Base-by-base conservation (phyloP, 2,113 vertebrate species). In the Rhizomys pruinosus region DNA sequence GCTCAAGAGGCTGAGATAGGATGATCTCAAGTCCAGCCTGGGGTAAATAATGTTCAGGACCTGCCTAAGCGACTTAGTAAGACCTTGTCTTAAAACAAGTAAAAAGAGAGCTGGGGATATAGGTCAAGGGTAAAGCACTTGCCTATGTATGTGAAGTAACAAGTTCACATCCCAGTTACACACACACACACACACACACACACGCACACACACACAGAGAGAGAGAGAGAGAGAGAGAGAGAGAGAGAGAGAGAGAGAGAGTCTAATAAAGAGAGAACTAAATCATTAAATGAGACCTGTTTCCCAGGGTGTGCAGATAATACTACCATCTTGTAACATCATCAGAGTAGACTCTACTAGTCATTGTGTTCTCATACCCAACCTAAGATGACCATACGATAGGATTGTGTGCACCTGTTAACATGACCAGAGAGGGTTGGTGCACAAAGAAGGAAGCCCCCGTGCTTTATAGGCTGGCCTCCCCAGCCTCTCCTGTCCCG, bases 401-500 rank as follows among this genome's bases (percentile, higher is more conserved):
- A 84, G 22, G 55, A 57, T 2, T 8, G 2, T 5, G 44, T 63
- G 25, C 2, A 25, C 20, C 32, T 42, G 7, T 5, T 29, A 29
- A 10, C 2, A 17, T 20, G n/a, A 37, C 2, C 22, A 34, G 32
- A 59, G 3, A 11, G 23, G 12, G 1, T 23, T 12, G 42, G 22
- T 73, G 7, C 3, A 9, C 1, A 5, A 25, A 80, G 15, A 61
- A 25, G 12, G 23, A 2, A 47, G 16, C 22, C n/a, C 71, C 68
- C 17, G 3, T 15, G 13, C 13, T 0, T 5, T 13, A 29, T 20
- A 27, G 55, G 8, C 12, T 57, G 55, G 0, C 29, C 34, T 44
- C 57, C 73, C 11, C 0, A 0, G 1, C 15, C 42, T 66, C 57
- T 7, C 3, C 4, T 17, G 7, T 3, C 15, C 2, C 12, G 63